Evolutionary conservation across 2,888 invertebrate genomes (phyloP), one percentile per base, ranked within the genome.

Genomic region (Zelleria hepariella): DNA sequence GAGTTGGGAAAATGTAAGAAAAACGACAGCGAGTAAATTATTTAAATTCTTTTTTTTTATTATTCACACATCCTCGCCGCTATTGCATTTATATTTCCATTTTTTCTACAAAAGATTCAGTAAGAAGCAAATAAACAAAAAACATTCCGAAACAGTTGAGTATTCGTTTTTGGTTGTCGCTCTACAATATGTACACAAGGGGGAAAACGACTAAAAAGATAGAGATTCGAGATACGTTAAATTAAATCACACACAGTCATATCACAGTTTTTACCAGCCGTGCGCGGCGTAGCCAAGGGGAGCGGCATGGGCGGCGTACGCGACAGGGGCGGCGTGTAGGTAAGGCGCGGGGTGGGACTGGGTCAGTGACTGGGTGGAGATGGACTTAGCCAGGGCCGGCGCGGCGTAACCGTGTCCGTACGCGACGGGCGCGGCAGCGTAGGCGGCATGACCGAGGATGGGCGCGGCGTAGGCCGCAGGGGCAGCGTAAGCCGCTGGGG

Each of bases 11-110:
- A 51, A 67, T 60, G 55, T 52, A 68, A 68, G 61, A 55, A 60
- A 53, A 55, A 55, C 32, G 32, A 32, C 32, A 55, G 20, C 21
- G n/a, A 18, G 8, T 47, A 42, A 47, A 42, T 18, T 27, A 57
- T 47, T 47, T 27, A 21, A 26, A 53, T 53, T 23, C 6, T 67
- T 69, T 65, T 65, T 65, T 66, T 66, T 79, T 83, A 82, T 86
- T 86, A 86, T 86, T 86, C 83, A 82, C 86, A 63, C 86, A 84
- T 85, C 85, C 86, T 85, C 86, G 80, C 82, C 77, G 68, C 76
- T 77, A 71, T 82, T 79, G 76, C 75, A 75, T 78, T 75, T 80
- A 57, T 57, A 8, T 57, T 73, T 75, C 71, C 65, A 66, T 70
- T 74, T 73, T 75, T 74, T 77, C 71, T 73, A 75, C 74, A 80